Base-by-base conservation (phyloP, 2,113 vertebrate species). In the Spermophilus dauricus region DNA sequence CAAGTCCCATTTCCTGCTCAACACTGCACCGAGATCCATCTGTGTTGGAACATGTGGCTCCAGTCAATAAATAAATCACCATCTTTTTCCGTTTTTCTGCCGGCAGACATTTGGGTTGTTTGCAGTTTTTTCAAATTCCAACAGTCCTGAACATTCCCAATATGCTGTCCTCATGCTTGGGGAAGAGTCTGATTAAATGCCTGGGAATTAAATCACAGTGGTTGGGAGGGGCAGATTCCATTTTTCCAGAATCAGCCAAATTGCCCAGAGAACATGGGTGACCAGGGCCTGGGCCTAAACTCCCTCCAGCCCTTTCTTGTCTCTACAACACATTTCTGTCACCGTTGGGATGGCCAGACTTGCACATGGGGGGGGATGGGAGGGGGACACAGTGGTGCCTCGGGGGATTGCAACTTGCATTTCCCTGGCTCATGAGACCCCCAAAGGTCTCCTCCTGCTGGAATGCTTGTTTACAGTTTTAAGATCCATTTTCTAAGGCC, bases 251-350 rank as follows among this genome's bases (percentile, higher is more conserved):
- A 1, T 3, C 5, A 72, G 58, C 28, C 63, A 30, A 61, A 6
- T 5, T 56, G 53, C 61, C 34, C 18, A 0, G 0, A 77, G 48
- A 20, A 34, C 28, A 8, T 20, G 42, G 12, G 4, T 2, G 2
- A 73, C 61, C 26, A 30, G 26, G 34, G 28, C 8, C 11, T 24
- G 24, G 9, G 65, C 39, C 12, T 0, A 8, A 39, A 24, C 53
- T 7, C 65, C 17, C 37, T 37, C 37, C 48, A 24, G 67, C 24
- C 48, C 17, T 17, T 45, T 56, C 53, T 48, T 69, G 61, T 67
- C 39, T 22, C 86, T 8, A 14, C 0, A 42, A 48, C 3, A 8
- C 6, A 2, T 26, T 72, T 89, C 18, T 70, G 53, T 4, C 39
- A 37, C 69, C 63, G 82, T 53, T 53, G 34, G 51, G 22, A 39